These are phyloP conservation scores for Caenorhabditis doughertyi DNA, from an alignment of 2,888 invertebrate genomes.

Conservation along the genomic window DNA sequence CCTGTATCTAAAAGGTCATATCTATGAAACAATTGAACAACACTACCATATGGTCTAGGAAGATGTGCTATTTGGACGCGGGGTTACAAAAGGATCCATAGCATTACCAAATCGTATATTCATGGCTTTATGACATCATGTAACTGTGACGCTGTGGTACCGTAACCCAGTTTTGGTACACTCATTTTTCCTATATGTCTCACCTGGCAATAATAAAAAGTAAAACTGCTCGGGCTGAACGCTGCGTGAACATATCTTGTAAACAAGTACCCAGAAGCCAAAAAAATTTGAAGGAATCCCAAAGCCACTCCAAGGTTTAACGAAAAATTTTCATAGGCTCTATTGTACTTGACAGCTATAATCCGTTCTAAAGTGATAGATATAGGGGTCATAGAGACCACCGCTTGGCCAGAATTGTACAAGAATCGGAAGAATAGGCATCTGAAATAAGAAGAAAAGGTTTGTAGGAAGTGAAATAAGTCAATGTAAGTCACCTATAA, in stretches of 20 bases:
- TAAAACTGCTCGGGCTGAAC: slow-evolving; percentile 23
- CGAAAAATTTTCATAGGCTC: slow-evolving; percentile 43
- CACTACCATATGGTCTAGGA: no score
- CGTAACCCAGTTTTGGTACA: no score
- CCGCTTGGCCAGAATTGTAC: slow-evolving; percentile 37
- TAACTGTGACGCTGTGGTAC: no score
- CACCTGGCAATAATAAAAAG: slow-evolving; percentile 44
- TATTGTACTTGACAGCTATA: slow-evolving; percentile 30
- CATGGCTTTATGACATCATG: no score
- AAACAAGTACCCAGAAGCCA: slow-evolving; percentile 15
- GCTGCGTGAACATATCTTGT: slow-evolving; percentile 50
- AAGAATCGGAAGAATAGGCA: slow-evolving; percentile 40
- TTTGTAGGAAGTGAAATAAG: neutral
- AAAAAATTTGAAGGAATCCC: slow-evolving; percentile 21
- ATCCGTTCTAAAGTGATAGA: slow-evolving; percentile 30
- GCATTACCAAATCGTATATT: no score
- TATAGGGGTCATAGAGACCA: slow-evolving; percentile 42
- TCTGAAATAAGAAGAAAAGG: slow-evolving; percentile 13
- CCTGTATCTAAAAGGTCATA: no score
- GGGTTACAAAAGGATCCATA: no score
- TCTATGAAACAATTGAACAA: no score
- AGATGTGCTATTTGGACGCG: no score
- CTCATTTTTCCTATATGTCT: no score
- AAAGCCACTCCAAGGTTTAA: slow-evolving; percentile 20
- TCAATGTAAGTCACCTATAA: slow-evolving; percentile 22